Evolutionary conservation across 2,797 vertebrate genomes (phyloP).

Genomic region (Syndactyla subalaris): DNA sequence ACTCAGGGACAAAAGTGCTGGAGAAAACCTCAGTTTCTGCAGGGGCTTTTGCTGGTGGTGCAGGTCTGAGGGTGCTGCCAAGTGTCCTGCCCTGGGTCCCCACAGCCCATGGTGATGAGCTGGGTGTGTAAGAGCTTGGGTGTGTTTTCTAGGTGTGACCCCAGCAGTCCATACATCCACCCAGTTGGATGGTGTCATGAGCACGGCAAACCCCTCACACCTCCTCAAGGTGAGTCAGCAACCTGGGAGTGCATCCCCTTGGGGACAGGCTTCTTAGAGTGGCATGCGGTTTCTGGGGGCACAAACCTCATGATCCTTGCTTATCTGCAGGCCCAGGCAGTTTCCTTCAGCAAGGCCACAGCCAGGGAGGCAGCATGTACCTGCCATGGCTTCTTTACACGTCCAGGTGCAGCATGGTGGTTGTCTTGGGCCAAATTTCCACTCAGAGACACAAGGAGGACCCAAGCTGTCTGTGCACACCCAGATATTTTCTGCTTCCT

Average conservation of each 20-base stretch:
- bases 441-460: background rate
- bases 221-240: constrained; percentile 90
- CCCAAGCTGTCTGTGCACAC: background rate
- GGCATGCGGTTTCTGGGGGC: background rate
- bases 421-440: background rate
- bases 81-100: background rate
- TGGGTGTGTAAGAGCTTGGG: background rate
- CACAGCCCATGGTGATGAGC: fast-evolving
- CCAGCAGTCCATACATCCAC: constrained; percentile 97
- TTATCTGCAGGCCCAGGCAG: background rate
- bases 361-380: background rate
- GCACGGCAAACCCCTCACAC: constrained; percentile 91
- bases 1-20: background rate
- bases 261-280: background rate
- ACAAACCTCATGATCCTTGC: background rate
- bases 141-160: constrained; percentile 89
- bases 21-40: background rate
- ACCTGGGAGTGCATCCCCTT: background rate
- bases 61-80: background rate
- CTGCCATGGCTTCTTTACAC: background rate
- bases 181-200: constrained; percentile 97
- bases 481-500: background rate
- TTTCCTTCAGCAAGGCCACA: background rate
- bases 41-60: background rate
- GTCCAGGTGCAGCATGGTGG: background rate